Conservation (phyloP, 2,113 vertebrate genomes). For the Hydrochoerus hydrochaeris region DNA sequence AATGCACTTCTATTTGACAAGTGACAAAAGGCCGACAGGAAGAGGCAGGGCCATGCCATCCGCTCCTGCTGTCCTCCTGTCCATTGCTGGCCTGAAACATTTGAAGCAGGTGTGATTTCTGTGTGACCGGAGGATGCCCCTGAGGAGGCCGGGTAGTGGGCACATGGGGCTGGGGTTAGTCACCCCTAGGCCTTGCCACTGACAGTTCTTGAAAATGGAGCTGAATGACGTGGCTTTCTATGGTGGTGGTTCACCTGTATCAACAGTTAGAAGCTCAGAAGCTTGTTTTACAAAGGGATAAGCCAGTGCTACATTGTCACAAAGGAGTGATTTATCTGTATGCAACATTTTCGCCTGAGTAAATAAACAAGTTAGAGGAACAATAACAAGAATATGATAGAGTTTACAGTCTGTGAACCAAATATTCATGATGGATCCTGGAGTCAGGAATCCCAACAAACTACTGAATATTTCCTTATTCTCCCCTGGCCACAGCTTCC, state of each 20-base stretch:
- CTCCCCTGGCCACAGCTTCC: background rate
- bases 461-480: background rate
- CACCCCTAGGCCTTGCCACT: background rate
- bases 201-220: background rate
- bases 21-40: background rate
- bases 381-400: no score
- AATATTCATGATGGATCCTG: background rate
- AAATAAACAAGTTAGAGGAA: background rate
- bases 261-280: background rate
- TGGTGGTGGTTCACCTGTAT: background rate
- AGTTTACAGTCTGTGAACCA: background rate
- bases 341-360: background rate
- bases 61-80: background rate
- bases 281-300: background rate
- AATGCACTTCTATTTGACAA: no score
- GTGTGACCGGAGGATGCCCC: background rate
- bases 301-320: background rate
- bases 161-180: fast-evolving
- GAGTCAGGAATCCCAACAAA: fast-evolving
- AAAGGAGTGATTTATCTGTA: background rate
- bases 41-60: fast-evolving
- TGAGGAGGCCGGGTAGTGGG: fast-evolving
- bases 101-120: fast-evolving
- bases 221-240: background rate
- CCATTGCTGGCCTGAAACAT: background rate